Conservation (phyloP, 2,113 vertebrate genomes). For the Toxotes jaculatrix region DNA sequence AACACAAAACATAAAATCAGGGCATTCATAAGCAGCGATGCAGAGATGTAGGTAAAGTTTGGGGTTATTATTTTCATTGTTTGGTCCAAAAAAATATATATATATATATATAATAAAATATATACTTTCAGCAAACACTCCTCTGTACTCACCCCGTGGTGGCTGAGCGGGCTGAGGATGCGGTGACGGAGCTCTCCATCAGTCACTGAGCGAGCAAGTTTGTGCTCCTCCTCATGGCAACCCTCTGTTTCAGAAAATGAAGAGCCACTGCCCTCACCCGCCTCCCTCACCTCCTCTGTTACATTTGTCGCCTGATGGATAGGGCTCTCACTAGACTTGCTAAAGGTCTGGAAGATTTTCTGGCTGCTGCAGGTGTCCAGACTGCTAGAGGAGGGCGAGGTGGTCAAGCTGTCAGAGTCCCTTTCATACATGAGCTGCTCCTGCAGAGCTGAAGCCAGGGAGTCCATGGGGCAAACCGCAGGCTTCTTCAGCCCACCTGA, state of each 20-base stretch:
- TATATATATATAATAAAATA: no score
- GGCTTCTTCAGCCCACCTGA: conserved; percentile 89
- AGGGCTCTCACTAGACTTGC: conserved; percentile 72
- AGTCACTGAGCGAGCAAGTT: conserved; percentile 91
- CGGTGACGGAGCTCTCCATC: conserved; percentile 93
- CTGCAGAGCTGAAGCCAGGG: conserved; percentile 83
- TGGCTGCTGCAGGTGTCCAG: conserved; percentile 90
- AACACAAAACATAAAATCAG: conserved; percentile 17
- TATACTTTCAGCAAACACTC: neutral
- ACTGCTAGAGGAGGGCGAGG: conserved; percentile 90
- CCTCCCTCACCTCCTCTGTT: conserved; percentile 66
- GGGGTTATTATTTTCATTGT: no score
- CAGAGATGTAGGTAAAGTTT: neutral
- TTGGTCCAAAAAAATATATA: no score
- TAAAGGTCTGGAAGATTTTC: conserved; percentile 75
- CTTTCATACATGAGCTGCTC: conserved; percentile 81
- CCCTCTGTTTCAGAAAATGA: conserved; percentile 90
- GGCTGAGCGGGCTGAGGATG: conserved; percentile 84
- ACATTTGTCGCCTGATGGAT: conserved; percentile 80
- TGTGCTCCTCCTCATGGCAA: conserved; percentile 85
- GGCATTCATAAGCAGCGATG: neutral
- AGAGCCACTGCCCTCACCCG: conserved; percentile 82
- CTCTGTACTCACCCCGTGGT: conserved; percentile 91
- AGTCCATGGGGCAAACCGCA: conserved; percentile 78
- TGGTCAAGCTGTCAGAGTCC: conserved; percentile 85